A percentile compares a stretch with the other conserved stretches of the same genome.
Conservation (phyloP, 2,797 vertebrate genomes). For the Sardinella longiceps region DNA sequence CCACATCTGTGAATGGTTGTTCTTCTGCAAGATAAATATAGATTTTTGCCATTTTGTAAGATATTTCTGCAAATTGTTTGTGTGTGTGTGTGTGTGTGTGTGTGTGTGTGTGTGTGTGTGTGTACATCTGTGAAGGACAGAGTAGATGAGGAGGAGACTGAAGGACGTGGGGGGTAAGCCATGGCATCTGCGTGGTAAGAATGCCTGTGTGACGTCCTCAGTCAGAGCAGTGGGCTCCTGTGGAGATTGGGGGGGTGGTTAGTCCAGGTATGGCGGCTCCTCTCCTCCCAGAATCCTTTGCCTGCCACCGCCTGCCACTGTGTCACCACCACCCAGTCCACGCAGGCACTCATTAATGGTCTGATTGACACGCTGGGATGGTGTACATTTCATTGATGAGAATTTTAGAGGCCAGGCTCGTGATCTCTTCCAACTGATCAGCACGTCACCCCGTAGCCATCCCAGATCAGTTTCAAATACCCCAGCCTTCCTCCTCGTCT, state of each 20-base stretch:
- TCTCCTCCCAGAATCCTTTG: slow-evolving; percentile 6
- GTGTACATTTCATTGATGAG: slow-evolving; percentile 77
- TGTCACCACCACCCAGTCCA: slow-evolving; percentile 34
- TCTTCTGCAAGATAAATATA: not conserved
- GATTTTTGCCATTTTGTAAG: not conserved
- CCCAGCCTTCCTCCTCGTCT: slow-evolving; percentile 60
- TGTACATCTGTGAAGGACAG: not conserved
- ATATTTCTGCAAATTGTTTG: not conserved
- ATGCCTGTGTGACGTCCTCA: not conserved
- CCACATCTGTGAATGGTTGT: slow-evolving; percentile 3
- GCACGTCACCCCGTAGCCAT: slow-evolving; percentile 73
- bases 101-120: slow-evolving; percentile 3
- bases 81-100: not conserved
- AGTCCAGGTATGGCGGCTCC: slow-evolving; percentile 6
- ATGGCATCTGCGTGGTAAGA: slow-evolving; percentile 12
- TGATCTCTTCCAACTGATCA: slow-evolving; percentile 71
- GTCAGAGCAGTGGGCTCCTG: not conserved
- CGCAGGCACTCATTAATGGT: slow-evolving; percentile 52
- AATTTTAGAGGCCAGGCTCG: slow-evolving; percentile 66
- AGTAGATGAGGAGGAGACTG: not conserved
- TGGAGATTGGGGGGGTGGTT: not conserved
- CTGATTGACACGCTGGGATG: slow-evolving; percentile 70
- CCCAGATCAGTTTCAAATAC: slow-evolving; percentile 72
- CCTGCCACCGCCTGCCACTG: not conserved
- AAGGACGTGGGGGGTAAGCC: not conserved